These are phyloP conservation scores for Atherinosoma microstoma DNA, from an alignment of 2,797 vertebrate genomes.

Conservation along the genomic window DNA sequence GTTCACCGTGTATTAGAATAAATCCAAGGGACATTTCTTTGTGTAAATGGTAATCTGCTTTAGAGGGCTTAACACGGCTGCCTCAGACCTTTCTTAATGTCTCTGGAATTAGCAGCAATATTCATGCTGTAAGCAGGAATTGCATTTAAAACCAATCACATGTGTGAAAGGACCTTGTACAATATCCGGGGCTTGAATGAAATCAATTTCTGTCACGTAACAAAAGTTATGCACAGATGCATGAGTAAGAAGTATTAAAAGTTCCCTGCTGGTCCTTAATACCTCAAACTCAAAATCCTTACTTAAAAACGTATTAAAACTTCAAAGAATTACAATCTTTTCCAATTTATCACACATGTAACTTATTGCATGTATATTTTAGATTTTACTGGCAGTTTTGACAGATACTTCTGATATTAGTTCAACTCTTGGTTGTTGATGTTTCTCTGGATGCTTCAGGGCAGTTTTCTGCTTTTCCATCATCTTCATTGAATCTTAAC, in stretches of 20 bases:
- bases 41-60: conserved; percentile 58
- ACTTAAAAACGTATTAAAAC: conserved; percentile 34
- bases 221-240: neutral
- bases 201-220: conserved; percentile 2
- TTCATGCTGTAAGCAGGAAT: conserved; percentile 26
- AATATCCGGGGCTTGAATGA: neutral
- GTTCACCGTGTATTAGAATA: conserved; percentile 44
- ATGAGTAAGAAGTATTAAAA: conserved; percentile 15
- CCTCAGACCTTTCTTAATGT: conserved; percentile 54
- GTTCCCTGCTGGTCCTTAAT: conserved; percentile 14
- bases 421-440: neutral
- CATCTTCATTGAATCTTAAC: neutral
- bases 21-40: conserved; percentile 51
- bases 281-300: conserved; percentile 11
- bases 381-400: neutral
- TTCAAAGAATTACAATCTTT: conserved; percentile 2
- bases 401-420: neutral
- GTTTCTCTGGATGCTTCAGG: neutral
- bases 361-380: neutral
- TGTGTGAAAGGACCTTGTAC: conserved; percentile 5
- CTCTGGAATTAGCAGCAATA: conserved; percentile 36
- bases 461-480: neutral
- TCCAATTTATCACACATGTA: neutral
- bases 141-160: conserved; percentile 28
- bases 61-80: conserved; percentile 40